phyloP scores from a whole-genome alignment of 37 sponge, comb jelly and placozoan genomes.

The Aplysina aerophoba region DNA sequence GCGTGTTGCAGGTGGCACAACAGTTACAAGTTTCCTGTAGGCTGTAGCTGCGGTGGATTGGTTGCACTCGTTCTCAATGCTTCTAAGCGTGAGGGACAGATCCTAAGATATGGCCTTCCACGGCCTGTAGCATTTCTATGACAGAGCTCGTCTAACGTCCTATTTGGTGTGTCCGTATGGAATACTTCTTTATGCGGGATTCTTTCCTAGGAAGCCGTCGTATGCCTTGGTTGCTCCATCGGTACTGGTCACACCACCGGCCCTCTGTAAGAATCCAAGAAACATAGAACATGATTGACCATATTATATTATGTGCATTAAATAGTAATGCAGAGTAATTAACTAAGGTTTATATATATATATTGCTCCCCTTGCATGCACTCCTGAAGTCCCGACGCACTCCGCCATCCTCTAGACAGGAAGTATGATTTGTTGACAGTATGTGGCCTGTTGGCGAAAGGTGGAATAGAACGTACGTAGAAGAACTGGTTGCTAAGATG shows the following conservation, averaged over 20 bases:
- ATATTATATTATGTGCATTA: no score
- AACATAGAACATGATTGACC: no score
- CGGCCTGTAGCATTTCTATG: constrained; percentile 38
- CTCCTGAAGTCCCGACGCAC: no score
- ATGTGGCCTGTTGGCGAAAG: no score
- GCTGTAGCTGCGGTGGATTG: constrained; percentile 21
- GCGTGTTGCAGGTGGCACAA: constrained; percentile 10
- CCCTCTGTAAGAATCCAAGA: constrained; percentile 25
- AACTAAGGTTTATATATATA: no score
- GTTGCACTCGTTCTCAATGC: constrained; percentile 32
- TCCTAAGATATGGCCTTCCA: constrained; percentile 22
- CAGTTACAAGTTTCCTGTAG: constrained; percentile 30
- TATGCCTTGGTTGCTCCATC: constrained; percentile 43
- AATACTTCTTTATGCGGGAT: constrained; percentile 49
- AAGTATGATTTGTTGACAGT: no score
- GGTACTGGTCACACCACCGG: constrained; percentile 49
- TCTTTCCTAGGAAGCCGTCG: constrained; percentile 54
- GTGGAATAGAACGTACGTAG: no score
- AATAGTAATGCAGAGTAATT: no score
- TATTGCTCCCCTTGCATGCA: no score
- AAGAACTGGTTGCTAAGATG: no score
- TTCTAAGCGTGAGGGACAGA: constrained; percentile 40
- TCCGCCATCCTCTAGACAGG: no score
- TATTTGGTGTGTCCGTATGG: constrained; percentile 43
- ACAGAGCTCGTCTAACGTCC: constrained; percentile 42